These are phyloP conservation scores for Phrynocephalus versicolor DNA, from an alignment of 2,113 vertebrate species.

Conservation along the genomic window DNA sequence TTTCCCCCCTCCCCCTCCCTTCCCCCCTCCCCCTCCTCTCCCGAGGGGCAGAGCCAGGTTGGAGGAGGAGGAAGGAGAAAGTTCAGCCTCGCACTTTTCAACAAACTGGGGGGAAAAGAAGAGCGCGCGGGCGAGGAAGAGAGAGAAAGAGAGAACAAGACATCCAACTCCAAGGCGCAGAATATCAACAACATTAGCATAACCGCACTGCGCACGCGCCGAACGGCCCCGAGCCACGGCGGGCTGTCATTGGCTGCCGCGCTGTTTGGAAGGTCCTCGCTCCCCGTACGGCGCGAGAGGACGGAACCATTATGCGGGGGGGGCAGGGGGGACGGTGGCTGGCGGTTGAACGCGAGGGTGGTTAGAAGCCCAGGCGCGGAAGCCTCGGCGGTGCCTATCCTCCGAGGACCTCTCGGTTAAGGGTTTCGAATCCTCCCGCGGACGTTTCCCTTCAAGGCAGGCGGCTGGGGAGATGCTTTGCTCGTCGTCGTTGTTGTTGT, in stretches of 20 bases:
- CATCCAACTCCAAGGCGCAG: slow-evolving; percentile 76
- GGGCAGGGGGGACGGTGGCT: no score
- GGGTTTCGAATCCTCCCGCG: rapidly evolving
- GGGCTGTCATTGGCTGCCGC: slow-evolving; percentile 68
- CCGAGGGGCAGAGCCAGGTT: slow-evolving; percentile 42
- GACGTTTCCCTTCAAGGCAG: rapidly evolving
- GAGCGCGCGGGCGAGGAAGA: no score
- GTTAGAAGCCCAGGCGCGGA: rapidly evolving
- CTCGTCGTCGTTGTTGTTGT: rapidly evolving
- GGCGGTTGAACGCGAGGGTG: rapidly evolving
- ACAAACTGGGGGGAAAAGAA: slow-evolving; percentile 27
- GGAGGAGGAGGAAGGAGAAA: not conserved
- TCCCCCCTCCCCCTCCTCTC: not conserved
- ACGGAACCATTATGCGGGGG: not conserved
- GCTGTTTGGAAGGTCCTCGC: slow-evolving; percentile 32
- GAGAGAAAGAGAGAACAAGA: not conserved
- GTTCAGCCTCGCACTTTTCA: slow-evolving; percentile 26
- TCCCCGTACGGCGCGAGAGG: slow-evolving; percentile 12
- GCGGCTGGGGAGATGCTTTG: rapidly evolving
- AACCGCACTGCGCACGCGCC: slow-evolving; percentile 74
- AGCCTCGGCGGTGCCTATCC: not conserved
- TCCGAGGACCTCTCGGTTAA: no score
- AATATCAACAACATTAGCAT: slow-evolving; percentile 92
- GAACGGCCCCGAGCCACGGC: slow-evolving; percentile 67
- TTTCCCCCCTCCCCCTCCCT: slow-evolving; percentile 8